Base-by-base conservation (phyloP, 2,113 vertebrate genomes). In the Bucco capensis region DNA sequence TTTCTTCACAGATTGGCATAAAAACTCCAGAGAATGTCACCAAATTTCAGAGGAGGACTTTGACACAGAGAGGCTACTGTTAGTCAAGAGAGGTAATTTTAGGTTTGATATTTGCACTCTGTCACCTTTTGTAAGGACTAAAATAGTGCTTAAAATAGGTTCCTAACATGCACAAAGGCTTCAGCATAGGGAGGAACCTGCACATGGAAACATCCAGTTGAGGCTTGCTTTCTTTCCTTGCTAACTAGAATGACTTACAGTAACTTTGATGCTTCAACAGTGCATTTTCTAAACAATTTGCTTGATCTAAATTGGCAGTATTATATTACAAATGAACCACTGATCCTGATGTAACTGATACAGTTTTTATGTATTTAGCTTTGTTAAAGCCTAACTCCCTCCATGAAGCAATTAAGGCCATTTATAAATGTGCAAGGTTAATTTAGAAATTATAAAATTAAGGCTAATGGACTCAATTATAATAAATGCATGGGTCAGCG, bases 391-490 rank as follows among this genome's bases (percentile, higher is more conserved):
- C 71, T 62, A 79, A 49, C 76, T 91, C 58, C 42, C 31, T 88
- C 82, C 76, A 89, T 8, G 42, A 88, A 94, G 93, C 87, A 95
- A 96, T 96, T 95, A 95, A 93, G 86, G 85, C 64, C 88, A 95
- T 93, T 96, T 96, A 80, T 88, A 94, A 95, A 90, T 71, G 86
- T 92, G 90, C 74, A 95, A 90, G 95, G 90, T 94, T 96, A 96
- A 93, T 97, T 96, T 94, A 93, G 84, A 96, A 96, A 96, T 97
- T 96, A 96, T 93, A 92, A 96, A 96, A 97, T 96, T 95, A 95
- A 95, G 86, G 94, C 91, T 96, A 96, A 96, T 96, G 87, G 94
- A 85, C 92, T 97, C 95, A 93, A 95, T 97, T 96, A 95, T 85
- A 95, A 96, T 94, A 93, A 95, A 94, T 79, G 86, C 80, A 81